These are phyloP conservation scores for Coilia nasus DNA, from an alignment of 2,797 vertebrate genomes.

Conservation along the genomic window DNA sequence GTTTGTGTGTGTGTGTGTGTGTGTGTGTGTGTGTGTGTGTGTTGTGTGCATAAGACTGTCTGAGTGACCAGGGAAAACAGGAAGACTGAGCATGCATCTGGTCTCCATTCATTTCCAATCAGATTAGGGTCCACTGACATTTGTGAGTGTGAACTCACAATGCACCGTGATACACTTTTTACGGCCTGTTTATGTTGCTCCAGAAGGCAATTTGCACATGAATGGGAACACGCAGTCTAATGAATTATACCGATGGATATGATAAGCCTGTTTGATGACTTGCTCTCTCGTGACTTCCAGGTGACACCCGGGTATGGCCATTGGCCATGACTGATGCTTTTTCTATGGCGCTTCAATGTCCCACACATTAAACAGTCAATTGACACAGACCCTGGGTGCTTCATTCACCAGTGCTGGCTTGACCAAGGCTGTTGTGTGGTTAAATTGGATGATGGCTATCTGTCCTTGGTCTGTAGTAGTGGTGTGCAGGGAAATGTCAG, in stretches of 20 bases:
- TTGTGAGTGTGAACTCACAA: not conserved
- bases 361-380: not conserved
- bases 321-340: not conserved
- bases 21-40: too few species aligned
- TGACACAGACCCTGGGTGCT: not conserved
- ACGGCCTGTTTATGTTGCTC: not conserved
- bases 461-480: not conserved
- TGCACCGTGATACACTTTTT: not conserved
- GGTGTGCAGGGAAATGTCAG: not conserved
- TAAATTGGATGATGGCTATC: conserved; percentile 8
- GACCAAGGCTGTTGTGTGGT: not conserved
- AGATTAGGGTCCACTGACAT: not conserved
- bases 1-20: too few species aligned
- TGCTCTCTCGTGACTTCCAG: not conserved
- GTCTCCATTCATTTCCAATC: not conserved
- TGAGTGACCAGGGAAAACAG: not conserved
- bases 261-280: conserved; percentile 8
- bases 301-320: not conserved
- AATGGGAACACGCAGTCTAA: conserved; percentile 11
- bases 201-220: conserved; percentile 32
- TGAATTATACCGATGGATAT: conserved; percentile 6
- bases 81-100: not conserved
- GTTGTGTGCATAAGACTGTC: too few species aligned
- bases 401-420: not conserved
- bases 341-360: not conserved